Evolutionary conservation across 2,888 invertebrate genomes (phyloP).

Genomic region (Watsonalla binaria): DNA sequence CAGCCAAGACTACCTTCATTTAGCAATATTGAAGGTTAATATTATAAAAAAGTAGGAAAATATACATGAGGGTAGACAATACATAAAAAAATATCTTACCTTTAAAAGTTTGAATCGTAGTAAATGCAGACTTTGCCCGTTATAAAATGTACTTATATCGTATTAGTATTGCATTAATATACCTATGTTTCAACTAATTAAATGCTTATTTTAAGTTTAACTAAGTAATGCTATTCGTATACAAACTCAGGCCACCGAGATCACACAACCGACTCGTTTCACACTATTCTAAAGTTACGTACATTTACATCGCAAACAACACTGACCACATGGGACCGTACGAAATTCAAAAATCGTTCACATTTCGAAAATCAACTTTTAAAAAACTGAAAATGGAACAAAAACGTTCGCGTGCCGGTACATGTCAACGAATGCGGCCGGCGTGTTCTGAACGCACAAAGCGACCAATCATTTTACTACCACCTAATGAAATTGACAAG

Average conservation of each 20-base stretch:
- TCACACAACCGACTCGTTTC: constrained; percentile 25
- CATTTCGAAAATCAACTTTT: constrained; percentile 43
- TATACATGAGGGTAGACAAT: no score
- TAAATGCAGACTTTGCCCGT: no score
- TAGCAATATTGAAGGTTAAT: background rate
- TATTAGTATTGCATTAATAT: background rate
- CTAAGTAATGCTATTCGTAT: constrained; percentile 24
- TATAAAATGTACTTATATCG: background rate
- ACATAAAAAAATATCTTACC: background rate
- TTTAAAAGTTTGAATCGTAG: background rate
- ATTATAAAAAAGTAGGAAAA: background rate
- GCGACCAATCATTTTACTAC: constrained; percentile 36
- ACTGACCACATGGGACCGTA: constrained; percentile 17
- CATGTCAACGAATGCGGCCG: constrained; percentile 69
- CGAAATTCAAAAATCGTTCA: constrained; percentile 36
- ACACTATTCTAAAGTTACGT: constrained; percentile 14
- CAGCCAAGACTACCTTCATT: background rate
- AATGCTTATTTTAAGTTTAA: background rate
- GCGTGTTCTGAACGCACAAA: constrained; percentile 51
- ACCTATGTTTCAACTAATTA: constrained; percentile 5
- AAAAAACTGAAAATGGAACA: constrained; percentile 57
- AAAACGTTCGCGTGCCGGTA: constrained; percentile 74
- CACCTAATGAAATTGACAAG: constrained; percentile 14
- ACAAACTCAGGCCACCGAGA: constrained; percentile 35
- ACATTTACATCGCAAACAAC: constrained; percentile 3